A percentile compares a stretch with the other conserved stretches of the same genome.
These are phyloP conservation scores for Hycleus cichorii DNA, from an alignment of 1,140 invertebrate species.

Conservation along the genomic window DNA sequence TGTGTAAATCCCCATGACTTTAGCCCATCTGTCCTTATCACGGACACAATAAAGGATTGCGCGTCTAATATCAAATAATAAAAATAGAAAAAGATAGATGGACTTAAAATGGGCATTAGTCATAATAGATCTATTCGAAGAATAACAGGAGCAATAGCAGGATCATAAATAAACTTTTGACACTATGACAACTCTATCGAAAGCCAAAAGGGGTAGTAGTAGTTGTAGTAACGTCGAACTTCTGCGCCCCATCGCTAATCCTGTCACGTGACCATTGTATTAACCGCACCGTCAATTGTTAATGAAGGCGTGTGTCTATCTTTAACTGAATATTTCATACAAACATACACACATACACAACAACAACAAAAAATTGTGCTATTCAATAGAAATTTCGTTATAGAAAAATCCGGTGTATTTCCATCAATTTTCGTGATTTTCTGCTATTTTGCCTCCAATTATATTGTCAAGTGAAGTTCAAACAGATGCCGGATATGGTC, in stretches of 20 bases:
- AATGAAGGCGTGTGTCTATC: background rate
- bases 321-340: too few species aligned
- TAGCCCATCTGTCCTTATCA: conserved; percentile 22
- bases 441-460: conserved; percentile 14
- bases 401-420: too few species aligned
- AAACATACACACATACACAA: too few species aligned
- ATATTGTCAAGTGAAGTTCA: conserved; percentile 17
- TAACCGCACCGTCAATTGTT: conserved; percentile 19
- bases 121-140: conserved; percentile 21
- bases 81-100: background rate
- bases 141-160: background rate
- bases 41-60: too few species aligned
- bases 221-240: too few species aligned
- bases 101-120: conserved; percentile 11
- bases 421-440: too few species aligned
- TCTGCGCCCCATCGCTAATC: background rate
- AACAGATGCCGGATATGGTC: conserved; percentile 22
- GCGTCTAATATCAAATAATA: too few species aligned
- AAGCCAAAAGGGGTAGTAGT: conserved; percentile 20
- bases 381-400: too few species aligned
- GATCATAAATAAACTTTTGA: conserved; percentile 30
- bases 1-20: conserved; percentile 18
- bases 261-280: conserved; percentile 29
- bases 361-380: too few species aligned
- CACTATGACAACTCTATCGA: conserved; percentile 30